Conservation (phyloP, 2,113 vertebrate genomes). For the Struthio camelus region DNA sequence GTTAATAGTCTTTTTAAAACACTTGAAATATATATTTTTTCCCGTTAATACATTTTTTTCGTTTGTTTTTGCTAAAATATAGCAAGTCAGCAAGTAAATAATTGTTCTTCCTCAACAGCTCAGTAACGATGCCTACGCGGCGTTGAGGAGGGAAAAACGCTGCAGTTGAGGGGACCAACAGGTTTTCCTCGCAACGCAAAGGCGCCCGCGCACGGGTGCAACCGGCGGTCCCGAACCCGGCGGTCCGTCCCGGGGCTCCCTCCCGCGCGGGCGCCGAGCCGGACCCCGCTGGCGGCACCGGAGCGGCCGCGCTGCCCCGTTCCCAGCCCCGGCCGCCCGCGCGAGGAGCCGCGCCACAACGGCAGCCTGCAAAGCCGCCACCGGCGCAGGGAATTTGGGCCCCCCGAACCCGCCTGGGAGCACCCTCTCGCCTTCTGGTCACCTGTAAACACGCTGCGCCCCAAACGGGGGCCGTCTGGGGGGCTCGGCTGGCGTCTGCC, state of each 20-base stretch:
- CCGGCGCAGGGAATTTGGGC: not conserved
- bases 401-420: not conserved
- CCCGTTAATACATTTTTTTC: conserved; percentile 52
- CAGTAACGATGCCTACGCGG: not conserved
- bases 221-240: not conserved
- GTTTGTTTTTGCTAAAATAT: conserved; percentile 76
- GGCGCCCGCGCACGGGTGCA: no score
- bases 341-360: no score
- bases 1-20: conserved; percentile 16
- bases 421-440: not conserved
- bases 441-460: not conserved
- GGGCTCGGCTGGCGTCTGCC: not conserved
- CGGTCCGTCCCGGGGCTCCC: no score
- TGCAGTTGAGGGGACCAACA: not conserved
- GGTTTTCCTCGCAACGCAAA: not conserved
- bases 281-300: no score
- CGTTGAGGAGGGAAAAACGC: not conserved
- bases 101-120: conserved; percentile 30
- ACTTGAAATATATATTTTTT: conserved; percentile 36
- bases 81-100: conserved; percentile 76
- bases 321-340: no score
- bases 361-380: not conserved
- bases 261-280: no score
- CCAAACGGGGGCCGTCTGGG: accelerated
- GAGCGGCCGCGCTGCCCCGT: no score